phyloP scores from a whole-genome alignment of 2,797 vertebrate genomes.

The Tauraco hartlaubi region DNA sequence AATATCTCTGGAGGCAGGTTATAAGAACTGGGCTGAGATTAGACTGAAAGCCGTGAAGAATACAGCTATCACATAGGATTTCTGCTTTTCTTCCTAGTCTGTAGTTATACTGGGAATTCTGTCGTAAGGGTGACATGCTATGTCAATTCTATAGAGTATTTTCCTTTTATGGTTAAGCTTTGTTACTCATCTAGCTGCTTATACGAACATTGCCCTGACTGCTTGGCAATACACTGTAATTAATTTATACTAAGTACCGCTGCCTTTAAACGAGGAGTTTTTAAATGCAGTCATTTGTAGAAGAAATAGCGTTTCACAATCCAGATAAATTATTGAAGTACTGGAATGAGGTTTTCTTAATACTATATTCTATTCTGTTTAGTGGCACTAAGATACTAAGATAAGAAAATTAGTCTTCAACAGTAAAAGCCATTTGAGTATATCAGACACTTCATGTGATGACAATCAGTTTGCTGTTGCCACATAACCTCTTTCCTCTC shows the following conservation, averaged over 20 bases:
- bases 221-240: background rate
- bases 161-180: constrained; percentile 4
- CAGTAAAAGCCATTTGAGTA: background rate
- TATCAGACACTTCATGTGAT: background rate
- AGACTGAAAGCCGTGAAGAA: background rate
- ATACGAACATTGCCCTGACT: background rate
- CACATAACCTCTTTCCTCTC: background rate
- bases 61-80: background rate
- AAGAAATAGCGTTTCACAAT: background rate
- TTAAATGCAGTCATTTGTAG: background rate
- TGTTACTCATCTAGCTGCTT: background rate
- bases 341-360: background rate
- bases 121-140: background rate
- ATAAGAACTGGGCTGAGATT: background rate
- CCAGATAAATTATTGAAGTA: background rate
- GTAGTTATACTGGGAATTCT: background rate
- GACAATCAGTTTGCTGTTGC: background rate
- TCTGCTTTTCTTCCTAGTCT: background rate
- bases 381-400: background rate
- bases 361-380: background rate
- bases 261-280: background rate
- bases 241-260: background rate
- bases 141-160: constrained; percentile 4
- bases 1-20: background rate
- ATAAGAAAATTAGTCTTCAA: background rate